Evolutionary conservation across 2,888 invertebrate species (phyloP).

Genomic region (Nycteola revayana): DNA sequence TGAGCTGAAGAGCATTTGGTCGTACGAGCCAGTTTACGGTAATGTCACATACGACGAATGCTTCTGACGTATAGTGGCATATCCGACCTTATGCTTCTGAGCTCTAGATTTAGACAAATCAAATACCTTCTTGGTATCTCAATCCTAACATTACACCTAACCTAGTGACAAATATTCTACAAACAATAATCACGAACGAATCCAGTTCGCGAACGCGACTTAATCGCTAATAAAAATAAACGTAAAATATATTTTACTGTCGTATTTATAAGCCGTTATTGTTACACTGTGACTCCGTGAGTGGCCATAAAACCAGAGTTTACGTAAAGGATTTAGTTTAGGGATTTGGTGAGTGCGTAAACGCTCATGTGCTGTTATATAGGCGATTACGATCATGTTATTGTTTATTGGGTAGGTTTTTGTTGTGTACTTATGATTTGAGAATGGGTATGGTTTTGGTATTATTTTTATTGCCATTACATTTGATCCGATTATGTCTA

Average conservation of each 20-base stretch:
- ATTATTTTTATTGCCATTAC: too few relatives aligned
- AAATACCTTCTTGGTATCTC: too few relatives aligned
- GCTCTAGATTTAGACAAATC: too few relatives aligned
- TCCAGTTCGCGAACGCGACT: conserved; percentile 22
- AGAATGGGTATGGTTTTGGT: too few relatives aligned
- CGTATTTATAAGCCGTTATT: conserved; percentile 33
- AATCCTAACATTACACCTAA: too few relatives aligned
- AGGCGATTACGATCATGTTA: conserved; percentile 2
- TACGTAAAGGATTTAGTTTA: conserved; percentile 18
- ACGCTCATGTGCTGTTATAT: conserved; percentile 5
- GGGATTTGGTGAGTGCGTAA: conserved; percentile 5
- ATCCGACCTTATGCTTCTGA: too few relatives aligned
- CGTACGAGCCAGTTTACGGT: too few relatives aligned
- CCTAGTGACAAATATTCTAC: background rate
- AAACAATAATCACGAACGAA: conserved; percentile 21
- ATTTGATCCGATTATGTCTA: too few relatives aligned
- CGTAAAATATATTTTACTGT: conserved; percentile 31
- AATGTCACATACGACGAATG: too few relatives aligned
- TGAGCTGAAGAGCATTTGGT: too few relatives aligned
- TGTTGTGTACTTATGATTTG: background rate
- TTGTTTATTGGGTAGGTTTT: background rate
- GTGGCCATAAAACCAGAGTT: conserved; percentile 27
- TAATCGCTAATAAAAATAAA: conserved; percentile 28
- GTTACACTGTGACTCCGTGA: conserved; percentile 19
- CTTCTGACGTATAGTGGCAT: too few relatives aligned